Conservation (phyloP, 1,140 invertebrate genomes). For the Drosophila baimaii region DNA sequence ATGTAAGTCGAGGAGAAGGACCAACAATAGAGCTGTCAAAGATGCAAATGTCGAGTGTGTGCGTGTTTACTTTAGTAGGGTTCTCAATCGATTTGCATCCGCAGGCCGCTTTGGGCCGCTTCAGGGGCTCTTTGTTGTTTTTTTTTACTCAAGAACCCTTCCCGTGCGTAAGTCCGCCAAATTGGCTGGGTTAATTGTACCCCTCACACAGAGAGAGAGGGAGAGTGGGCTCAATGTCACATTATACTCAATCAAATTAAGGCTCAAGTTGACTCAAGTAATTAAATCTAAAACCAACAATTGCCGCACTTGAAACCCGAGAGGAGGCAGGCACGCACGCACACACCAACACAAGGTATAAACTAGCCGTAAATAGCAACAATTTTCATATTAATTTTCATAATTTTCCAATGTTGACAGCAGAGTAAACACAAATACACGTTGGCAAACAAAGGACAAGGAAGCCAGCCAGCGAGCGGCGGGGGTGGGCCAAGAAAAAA, state of each 20-base stretch:
- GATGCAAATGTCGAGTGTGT: conserved; percentile 63
- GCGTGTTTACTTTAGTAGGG: conserved; percentile 11
- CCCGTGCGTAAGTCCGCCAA: conserved; percentile 11
- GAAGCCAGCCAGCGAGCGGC: background rate
- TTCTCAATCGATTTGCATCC: conserved; percentile 57
- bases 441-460: conserved; percentile 57
- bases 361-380: conserved; percentile 72
- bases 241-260: conserved; percentile 80
- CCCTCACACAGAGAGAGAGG: conserved; percentile 2
- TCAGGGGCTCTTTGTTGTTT: conserved; percentile 43
- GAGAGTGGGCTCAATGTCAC: conserved; percentile 58
- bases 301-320: conserved; percentile 56
- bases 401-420: conserved; percentile 81
- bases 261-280: conserved; percentile 76
- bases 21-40: conserved; percentile 55
- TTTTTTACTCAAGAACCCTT: conserved; percentile 29
- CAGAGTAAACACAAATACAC: conserved; percentile 75
- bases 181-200: conserved; percentile 45
- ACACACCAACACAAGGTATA: conserved; percentile 17
- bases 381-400: conserved; percentile 83
- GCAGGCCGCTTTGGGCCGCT: conserved; percentile 40
- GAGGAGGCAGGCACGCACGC: conserved; percentile 15
- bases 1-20: conserved; percentile 48
- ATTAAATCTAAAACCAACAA: conserved; percentile 82
- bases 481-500: conserved; percentile 15